Evolutionary conservation across 2,888 invertebrate genomes (phyloP), one percentile per base, ranked within the genome.

Genomic region (Metallyticus violacea): DNA sequence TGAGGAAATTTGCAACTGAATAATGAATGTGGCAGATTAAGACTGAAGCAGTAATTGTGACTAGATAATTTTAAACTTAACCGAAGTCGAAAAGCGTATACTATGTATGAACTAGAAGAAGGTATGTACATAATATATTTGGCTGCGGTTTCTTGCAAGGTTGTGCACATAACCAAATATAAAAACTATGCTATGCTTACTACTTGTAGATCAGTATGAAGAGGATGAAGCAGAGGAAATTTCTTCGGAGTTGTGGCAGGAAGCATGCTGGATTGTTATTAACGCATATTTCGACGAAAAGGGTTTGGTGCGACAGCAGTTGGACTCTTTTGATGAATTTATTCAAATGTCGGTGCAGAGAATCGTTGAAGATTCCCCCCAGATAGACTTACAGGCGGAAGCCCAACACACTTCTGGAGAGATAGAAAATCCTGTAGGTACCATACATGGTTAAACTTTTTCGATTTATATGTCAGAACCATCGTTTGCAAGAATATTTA

Each of bases 271-370:
- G 99, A 99, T 99, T 91, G 99, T 99, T 88, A 99, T 99, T 91
- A 99, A 99, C 91, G 98, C 99, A 0, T 99, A 99, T 92, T 99
- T 99, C 91, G 99, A 99, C 91, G 99, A 99, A 92, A 99, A 99
- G 92, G 99, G 99, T 92, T 94, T 99, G 89, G 99, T 99, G 79
- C 95, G 99, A 85, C 99, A 99, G 91, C 99, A 99, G 91, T 93
- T 99, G 89, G 99, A 99, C 92, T 99, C 99, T 90, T 99, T 99
- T 91, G 99, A 99, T 93, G 99, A 99, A 93, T 99, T 99, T 91
- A 99, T 99, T 91, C 99, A 99, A 92, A 99, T 99, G 99, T 99
- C 99, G 7, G 99, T 99, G 7, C 99, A 99, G 91, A 94, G 99
- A 89, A 99, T 99, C 90, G 99, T 99, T 0, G 99, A 99, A 93